Base-by-base conservation (phyloP, 2,113 vertebrate species). In the Acrocephalus kingi region DNA sequence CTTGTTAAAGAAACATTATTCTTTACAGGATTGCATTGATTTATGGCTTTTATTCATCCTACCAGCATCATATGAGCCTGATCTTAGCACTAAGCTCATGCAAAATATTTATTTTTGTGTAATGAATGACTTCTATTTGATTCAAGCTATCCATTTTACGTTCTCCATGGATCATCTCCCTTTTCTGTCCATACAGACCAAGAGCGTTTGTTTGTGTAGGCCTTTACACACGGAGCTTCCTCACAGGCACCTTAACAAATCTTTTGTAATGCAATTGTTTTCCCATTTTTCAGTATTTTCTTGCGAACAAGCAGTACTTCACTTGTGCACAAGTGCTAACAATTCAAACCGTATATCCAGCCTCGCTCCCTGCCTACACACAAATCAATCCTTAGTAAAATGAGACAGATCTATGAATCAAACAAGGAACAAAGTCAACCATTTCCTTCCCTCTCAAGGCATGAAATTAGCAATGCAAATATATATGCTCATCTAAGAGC, bases 1-100 rank as follows among this genome's bases (percentile, higher is more conserved):
- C 84, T 95, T 94, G 87, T 97, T 97, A 98, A 97, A 97, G 95
- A 91, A 96, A 95, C 83, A 95, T 93, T 88, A 69, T 95, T 93
- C 62, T 95, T 96, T 96, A 93, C 87, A 73, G 41, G 25, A 41
- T 79, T 72, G 24, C 59, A 61, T 69, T 87, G 75, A 93, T 95
- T 87, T 91, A 87, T 93, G 91, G 74, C 90, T 96, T 96, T 94
- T 91, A 94, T 97, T 56, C 63, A 64, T 93, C 81, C 72, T 91
- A 96, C 88, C 91, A 97, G 54, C 91, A 93, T 93, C 37, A 16
- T 41, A 78, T 92, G 84, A 93, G 63, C 77, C 84, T 30, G 51
- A 91, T 75, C 76, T 63, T 84, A 95, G 87, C 30, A 25, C 28
- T 85, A 89, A 94, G 89, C 91, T 56, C 68, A 84, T 64, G 64